Conservation (phyloP, 2,888 invertebrate genomes). For the Amphipoea oculea region DNA sequence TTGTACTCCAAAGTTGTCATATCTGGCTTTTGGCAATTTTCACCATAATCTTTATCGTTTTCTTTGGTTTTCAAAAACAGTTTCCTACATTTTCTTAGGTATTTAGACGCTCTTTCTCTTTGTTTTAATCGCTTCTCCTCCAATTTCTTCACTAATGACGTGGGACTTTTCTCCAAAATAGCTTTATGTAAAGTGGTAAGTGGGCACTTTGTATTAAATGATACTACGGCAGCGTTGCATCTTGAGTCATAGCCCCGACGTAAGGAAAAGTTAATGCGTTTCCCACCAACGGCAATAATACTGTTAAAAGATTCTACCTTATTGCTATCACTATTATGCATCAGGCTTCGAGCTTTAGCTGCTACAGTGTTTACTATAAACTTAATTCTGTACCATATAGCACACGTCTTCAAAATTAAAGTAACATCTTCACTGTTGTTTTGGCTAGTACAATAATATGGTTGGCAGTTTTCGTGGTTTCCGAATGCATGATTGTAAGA, state of each 20-base stretch:
- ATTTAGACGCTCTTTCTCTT: background rate
- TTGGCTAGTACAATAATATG: constrained; percentile 25
- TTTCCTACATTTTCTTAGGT: background rate
- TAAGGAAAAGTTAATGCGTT: constrained; percentile 7
- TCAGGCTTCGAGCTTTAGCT: constrained; percentile 41
- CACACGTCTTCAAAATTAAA: constrained; percentile 30
- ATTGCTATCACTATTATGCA: constrained; percentile 44
- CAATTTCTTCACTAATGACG: background rate
- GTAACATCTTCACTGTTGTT: constrained; percentile 20
- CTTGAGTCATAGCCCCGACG: constrained; percentile 8
- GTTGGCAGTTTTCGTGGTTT: constrained; percentile 16
- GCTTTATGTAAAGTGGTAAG: background rate
- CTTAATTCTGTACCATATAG: constrained; percentile 41
- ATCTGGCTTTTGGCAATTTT: constrained; percentile 2
- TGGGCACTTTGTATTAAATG: constrained; percentile 1
- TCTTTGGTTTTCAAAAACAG: background rate
- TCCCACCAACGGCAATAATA: constrained; percentile 5
- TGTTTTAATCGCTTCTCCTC: constrained; percentile 2
- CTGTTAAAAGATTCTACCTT: constrained; percentile 7
- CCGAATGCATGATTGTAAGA: constrained; percentile 16
- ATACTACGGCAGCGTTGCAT: constrained; percentile 7
- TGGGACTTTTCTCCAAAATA: background rate
- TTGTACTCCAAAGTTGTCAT: constrained; percentile 5
- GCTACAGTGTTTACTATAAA: constrained; percentile 29
- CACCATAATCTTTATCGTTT: constrained; percentile 1